Evolutionary conservation across 2,888 invertebrate genomes (phyloP).

Genomic region (Cyclophora punctaria): DNA sequence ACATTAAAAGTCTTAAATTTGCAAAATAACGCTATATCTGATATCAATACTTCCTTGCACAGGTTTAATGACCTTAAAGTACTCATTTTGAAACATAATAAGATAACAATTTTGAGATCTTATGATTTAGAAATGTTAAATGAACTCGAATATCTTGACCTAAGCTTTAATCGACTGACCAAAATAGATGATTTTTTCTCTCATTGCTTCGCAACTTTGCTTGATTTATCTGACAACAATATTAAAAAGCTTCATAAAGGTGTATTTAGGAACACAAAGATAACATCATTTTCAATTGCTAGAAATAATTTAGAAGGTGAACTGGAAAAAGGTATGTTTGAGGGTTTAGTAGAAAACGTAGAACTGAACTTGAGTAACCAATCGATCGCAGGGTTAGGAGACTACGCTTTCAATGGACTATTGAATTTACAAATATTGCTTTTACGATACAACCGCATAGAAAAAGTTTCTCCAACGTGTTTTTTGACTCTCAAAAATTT

Average conservation of each 20-base stretch:
- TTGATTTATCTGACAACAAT: conserved; percentile 42
- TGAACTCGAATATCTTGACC: conserved; percentile 15
- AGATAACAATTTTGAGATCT: conserved; percentile 12
- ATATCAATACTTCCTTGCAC: conserved; percentile 39
- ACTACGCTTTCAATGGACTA: conserved; percentile 44
- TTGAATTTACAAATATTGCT: conserved; percentile 26
- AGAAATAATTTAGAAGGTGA: conserved; percentile 38
- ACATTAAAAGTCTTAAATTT: conserved; percentile 35
- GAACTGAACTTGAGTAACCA: conserved; percentile 41
- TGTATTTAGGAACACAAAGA: conserved; percentile 38
- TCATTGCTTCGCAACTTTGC: conserved; percentile 12
- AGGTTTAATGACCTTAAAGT: conserved; percentile 34
- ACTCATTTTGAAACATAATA: conserved; percentile 39
- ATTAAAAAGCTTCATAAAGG: conserved; percentile 33
- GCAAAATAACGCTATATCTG: conserved; percentile 36
- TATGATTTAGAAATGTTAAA: conserved; percentile 34
- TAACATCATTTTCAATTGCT: conserved; percentile 32
- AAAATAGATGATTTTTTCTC: too few relatives aligned
- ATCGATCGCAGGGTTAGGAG: conserved; percentile 32
- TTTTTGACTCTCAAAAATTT: conserved; percentile 34
- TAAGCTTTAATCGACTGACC: too few relatives aligned
- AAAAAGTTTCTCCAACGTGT: conserved; percentile 27
- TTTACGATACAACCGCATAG: conserved; percentile 42
- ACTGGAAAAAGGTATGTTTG: conserved; percentile 39
- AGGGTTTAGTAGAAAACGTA: conserved; percentile 33